Conservation (phyloP, 2,888 invertebrate genomes). For the Yponomeuta sedellus region DNA sequence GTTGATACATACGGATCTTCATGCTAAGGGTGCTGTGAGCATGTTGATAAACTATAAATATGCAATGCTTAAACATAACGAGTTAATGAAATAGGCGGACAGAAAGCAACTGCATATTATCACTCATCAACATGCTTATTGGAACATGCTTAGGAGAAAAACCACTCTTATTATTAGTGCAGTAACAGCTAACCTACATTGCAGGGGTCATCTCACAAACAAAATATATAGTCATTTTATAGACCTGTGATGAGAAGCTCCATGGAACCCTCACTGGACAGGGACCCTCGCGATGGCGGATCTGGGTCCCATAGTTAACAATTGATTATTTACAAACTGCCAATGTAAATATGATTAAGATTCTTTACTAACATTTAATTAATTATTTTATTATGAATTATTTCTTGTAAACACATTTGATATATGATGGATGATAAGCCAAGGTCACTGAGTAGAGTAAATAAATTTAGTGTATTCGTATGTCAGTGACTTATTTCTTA, state of each 20-base stretch:
- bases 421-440: too few species aligned
- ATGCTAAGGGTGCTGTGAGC: neutral
- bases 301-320: conserved; percentile 53
- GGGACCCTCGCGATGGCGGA: conserved; percentile 77
- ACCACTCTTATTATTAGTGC: conserved; percentile 7
- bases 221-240: conserved; percentile 75
- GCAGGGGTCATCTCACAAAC: conserved; percentile 21
- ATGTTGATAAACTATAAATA: neutral
- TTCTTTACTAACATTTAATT: neutral
- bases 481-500: too few species aligned
- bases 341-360: neutral
- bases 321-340: conserved; percentile 14
- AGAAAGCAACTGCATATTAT: too few species aligned
- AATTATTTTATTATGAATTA: too few species aligned
- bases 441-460: too few species aligned
- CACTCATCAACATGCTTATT: neutral
- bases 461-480: too few species aligned
- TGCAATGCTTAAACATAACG: neutral
- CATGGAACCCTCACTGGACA: conserved; percentile 67
- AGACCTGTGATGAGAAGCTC: conserved; percentile 81
- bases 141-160: conserved; percentile 19
- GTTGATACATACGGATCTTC: too few species aligned
- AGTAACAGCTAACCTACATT: conserved; percentile 14
- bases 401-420: too few species aligned
- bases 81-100: neutral